These are phyloP conservation scores for Crossaster papposus DNA, from an alignment of 53 echinoderm and acorn worm species.

Conservation along the genomic window DNA sequence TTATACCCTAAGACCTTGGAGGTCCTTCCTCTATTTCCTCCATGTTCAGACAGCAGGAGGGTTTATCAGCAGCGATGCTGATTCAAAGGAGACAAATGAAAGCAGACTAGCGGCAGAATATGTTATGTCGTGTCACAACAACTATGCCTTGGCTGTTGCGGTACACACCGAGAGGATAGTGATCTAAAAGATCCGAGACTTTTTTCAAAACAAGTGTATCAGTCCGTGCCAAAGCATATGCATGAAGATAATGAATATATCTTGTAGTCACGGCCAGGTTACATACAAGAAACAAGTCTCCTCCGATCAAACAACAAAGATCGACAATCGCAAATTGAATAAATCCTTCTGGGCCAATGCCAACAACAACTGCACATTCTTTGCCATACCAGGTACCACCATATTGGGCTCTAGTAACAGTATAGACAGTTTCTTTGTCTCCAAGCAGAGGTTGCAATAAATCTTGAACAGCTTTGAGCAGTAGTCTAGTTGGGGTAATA, in stretches of 20 bases:
- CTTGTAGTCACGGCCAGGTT: slow-evolving; percentile 19
- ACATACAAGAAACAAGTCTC: slow-evolving; percentile 25
- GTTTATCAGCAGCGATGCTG: neutral
- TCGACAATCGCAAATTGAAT: slow-evolving; percentile 16
- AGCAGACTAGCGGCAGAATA: neutral
- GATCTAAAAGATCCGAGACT: slow-evolving; percentile 37
- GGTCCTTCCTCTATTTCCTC: no score
- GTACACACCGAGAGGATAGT: slow-evolving; percentile 59
- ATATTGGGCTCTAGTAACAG: slow-evolving; percentile 31
- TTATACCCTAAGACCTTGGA: no score
- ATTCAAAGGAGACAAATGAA: neutral
- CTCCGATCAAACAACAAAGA: slow-evolving; percentile 29
- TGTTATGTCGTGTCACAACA: slow-evolving; percentile 49
- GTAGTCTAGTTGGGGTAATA: slow-evolving; percentile 17
- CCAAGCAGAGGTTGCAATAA: slow-evolving; percentile 7
- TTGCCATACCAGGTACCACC: slow-evolving; percentile 26
- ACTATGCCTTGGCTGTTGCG: slow-evolving; percentile 20
- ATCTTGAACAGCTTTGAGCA: slow-evolving; percentile 25
- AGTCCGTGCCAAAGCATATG: slow-evolving; percentile 22
- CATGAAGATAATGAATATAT: slow-evolving; percentile 46
- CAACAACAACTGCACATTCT: slow-evolving; percentile 44
- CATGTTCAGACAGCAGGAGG: no score
- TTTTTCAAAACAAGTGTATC: slow-evolving; percentile 25
- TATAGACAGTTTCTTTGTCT: slow-evolving; percentile 27
- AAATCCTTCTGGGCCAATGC: slow-evolving; percentile 38